These are phyloP conservation scores for Drosophila prolongata DNA, from an alignment of 2,888 invertebrate species.

Conservation along the genomic window DNA sequence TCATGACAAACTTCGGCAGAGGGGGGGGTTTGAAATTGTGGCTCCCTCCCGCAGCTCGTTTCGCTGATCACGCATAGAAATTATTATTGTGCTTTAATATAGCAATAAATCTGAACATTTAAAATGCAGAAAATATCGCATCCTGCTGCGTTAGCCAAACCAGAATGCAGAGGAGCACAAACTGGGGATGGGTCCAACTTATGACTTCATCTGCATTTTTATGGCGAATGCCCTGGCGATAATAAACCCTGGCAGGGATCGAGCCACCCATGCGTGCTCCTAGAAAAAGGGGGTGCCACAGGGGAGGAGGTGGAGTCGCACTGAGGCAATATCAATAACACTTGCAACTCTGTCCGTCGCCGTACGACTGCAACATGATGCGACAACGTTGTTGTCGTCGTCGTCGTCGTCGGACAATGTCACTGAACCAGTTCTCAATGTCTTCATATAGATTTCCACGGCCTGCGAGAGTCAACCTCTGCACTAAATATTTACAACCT, in stretches of 20 bases:
- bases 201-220: conserved; percentile 81
- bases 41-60: conserved; percentile 53
- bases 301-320: conserved; percentile 17
- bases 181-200: conserved; percentile 49
- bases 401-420: conserved; percentile 67
- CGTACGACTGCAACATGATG: conserved; percentile 72
- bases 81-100: conserved; percentile 79
- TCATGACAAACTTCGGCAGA: conserved; percentile 16
- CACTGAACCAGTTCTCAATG: conserved; percentile 82
- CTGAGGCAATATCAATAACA: conserved; percentile 79
- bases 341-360: conserved; percentile 62
- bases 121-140: conserved; percentile 69
- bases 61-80: conserved; percentile 75
- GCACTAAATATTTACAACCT: conserved; percentile 81
- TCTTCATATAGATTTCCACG: conserved; percentile 73
- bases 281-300: conserved; percentile 3
- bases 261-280: conserved; percentile 80
- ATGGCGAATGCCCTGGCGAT: conserved; percentile 59
- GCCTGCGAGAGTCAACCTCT: conserved; percentile 63
- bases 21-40: background rate
- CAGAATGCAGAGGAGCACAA: conserved; percentile 3
- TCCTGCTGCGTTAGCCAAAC: conserved; percentile 67
- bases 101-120: conserved; percentile 77
- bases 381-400: conserved; percentile 57
- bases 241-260: conserved; percentile 67